Evolutionary conservation across 2,888 invertebrate genomes (phyloP).

Genomic region (Torymus tubicola): DNA sequence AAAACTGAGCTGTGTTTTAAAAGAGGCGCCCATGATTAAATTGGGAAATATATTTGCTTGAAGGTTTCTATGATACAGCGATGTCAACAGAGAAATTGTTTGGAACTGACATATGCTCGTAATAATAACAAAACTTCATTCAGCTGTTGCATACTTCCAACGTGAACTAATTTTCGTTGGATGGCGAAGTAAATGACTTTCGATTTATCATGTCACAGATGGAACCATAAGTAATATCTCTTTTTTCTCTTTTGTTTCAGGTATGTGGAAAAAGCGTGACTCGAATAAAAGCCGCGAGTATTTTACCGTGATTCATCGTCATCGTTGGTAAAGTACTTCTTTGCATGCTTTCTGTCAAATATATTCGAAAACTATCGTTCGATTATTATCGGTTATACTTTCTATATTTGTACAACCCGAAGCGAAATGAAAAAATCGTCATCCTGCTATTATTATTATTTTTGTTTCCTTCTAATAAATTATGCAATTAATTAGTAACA

Average conservation of each 20-base stretch:
- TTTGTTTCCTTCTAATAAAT: neutral
- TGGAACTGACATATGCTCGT: too few relatives aligned
- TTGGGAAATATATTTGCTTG: constrained; percentile 9
- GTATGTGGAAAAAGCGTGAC: constrained; percentile 45
- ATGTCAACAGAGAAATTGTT: too few relatives aligned
- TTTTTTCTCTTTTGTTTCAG: constrained; percentile 54
- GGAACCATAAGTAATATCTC: neutral
- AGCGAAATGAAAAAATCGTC: too few relatives aligned
- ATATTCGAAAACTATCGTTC: neutral
- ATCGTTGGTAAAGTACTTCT: constrained; percentile 54
- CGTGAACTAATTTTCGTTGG: too few relatives aligned
- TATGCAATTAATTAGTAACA: too few relatives aligned
- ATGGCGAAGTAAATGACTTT: neutral
- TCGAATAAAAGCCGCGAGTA: constrained; percentile 45
- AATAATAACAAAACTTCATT: too few relatives aligned
- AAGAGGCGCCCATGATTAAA: neutral
- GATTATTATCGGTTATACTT: neutral
- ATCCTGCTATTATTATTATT: too few relatives aligned
- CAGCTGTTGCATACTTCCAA: too few relatives aligned
- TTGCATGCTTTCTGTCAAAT: constrained; percentile 44
- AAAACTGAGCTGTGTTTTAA: too few relatives aligned
- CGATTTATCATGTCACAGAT: neutral
- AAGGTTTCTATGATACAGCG: too few relatives aligned
- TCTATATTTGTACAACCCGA: too few relatives aligned
- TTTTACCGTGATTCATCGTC: constrained; percentile 32